Conservation (phyloP, 2,113 vertebrate genomes). For the Peromyscus leucopus region DNA sequence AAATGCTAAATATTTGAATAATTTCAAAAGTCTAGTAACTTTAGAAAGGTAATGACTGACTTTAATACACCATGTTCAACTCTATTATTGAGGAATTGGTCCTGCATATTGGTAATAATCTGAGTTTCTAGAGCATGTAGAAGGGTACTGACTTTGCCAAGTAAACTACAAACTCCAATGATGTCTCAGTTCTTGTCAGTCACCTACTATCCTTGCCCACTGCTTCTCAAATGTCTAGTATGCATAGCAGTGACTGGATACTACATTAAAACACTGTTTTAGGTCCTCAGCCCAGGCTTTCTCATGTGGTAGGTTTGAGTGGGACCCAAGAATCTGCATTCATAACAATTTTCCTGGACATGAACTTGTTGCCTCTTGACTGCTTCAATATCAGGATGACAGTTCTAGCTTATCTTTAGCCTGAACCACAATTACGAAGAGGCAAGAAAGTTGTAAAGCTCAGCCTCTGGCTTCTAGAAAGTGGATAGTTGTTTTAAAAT, state of each 20-base stretch:
- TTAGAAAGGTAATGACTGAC: background rate
- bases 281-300: background rate
- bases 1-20: conserved; percentile 12
- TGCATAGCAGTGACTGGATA: background rate
- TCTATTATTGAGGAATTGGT: background rate
- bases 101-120: background rate
- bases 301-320: background rate
- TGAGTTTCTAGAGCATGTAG: background rate
- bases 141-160: background rate
- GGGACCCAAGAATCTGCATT: background rate
- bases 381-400: background rate
- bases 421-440: background rate
- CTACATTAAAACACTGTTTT: background rate
- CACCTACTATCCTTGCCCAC: background rate
- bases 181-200: background rate
- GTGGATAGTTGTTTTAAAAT: conserved; percentile 18
- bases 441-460: background rate
- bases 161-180: background rate
- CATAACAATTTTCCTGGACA: background rate
- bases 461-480: background rate
- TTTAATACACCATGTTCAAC: background rate
- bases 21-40: background rate
- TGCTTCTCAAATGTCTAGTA: background rate
- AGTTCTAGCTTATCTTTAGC: background rate
- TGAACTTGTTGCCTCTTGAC: too few relatives aligned